Conservation (phyloP, 2,888 invertebrate genomes). For the Tholera decimalis region DNA sequence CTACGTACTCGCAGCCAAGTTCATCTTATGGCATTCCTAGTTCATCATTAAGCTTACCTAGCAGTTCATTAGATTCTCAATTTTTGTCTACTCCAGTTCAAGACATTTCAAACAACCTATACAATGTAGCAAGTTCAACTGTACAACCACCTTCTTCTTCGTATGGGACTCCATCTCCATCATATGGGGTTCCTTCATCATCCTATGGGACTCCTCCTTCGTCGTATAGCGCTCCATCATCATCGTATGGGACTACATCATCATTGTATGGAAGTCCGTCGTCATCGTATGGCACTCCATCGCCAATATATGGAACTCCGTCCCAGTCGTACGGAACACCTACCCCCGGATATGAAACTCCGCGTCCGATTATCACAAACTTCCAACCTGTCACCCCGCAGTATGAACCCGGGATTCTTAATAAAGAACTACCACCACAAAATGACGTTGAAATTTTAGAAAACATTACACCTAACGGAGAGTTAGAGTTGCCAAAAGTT, state of each 20-base stretch:
- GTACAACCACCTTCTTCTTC: slow-evolving; percentile 69
- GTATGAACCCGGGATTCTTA: slow-evolving; percentile 73
- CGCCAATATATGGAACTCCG: slow-evolving; percentile 68
- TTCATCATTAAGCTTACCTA: slow-evolving; percentile 51
- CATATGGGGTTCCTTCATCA: slow-evolving; percentile 63
- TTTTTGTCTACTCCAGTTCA: slow-evolving; percentile 63
- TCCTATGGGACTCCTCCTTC: slow-evolving; percentile 69
- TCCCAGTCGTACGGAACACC: slow-evolving; percentile 63
- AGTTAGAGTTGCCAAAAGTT: slow-evolving; percentile 83
- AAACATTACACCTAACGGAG: slow-evolving; percentile 70
- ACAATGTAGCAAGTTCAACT: slow-evolving; percentile 70
- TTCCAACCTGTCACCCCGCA: slow-evolving; percentile 72
- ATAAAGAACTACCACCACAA: slow-evolving; percentile 75
- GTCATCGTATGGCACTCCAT: slow-evolving; percentile 66
- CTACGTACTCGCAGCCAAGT: slow-evolving; percentile 74
- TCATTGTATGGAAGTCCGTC: slow-evolving; percentile 70
- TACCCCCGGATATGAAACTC: slow-evolving; percentile 66
- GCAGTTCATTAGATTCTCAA: slow-evolving; percentile 51
- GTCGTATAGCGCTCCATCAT: slow-evolving; percentile 68
- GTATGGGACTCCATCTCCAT: slow-evolving; percentile 66
- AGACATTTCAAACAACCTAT: slow-evolving; percentile 62
- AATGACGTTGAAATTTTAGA: slow-evolving; percentile 75
- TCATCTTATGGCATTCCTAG: slow-evolving; percentile 68
- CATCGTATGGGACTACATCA: slow-evolving; percentile 64
- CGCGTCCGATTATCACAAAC: slow-evolving; percentile 70